A percentile compares a stretch with the other conserved stretches of the same genome.
Evolutionary conservation across 2,888 invertebrate genomes (phyloP).

Genomic region (Hypena proboscidalis): DNA sequence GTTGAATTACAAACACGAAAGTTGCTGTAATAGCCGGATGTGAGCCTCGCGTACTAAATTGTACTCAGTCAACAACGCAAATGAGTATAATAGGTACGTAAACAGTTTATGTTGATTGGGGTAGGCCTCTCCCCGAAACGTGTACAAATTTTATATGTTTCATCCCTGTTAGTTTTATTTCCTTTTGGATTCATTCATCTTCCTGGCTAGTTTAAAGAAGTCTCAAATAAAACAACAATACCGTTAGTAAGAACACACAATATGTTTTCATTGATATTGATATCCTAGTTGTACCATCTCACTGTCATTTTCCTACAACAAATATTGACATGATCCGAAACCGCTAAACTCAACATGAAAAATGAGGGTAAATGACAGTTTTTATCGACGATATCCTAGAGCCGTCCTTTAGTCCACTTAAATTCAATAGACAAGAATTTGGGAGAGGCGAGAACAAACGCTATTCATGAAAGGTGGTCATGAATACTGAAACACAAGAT

Average conservation of each 20-base stretch:
- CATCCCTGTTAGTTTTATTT: too few relatives aligned
- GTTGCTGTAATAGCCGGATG: slow-evolving; percentile 13
- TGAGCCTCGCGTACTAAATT: slow-evolving; percentile 19
- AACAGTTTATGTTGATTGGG: too few relatives aligned
- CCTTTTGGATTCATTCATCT: too few relatives aligned
- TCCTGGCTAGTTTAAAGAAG: too few relatives aligned
- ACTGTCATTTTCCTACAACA: not conserved
- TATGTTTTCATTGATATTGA: too few relatives aligned
- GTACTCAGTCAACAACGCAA: slow-evolving; percentile 14
- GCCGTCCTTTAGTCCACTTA: slow-evolving; percentile 17
- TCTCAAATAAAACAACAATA: too few relatives aligned
- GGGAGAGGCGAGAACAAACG: slow-evolving; percentile 20
- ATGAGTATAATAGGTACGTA: too few relatives aligned
- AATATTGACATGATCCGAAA: not conserved
- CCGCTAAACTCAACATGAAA: slow-evolving; percentile 7
- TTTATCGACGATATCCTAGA: slow-evolving; percentile 30
- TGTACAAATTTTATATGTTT: too few relatives aligned
- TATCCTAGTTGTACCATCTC: not conserved
- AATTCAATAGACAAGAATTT: slow-evolving; percentile 41
- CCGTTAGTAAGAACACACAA: too few relatives aligned
- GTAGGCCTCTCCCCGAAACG: too few relatives aligned
- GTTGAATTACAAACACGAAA: slow-evolving; percentile 23
- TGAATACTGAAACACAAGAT: slow-evolving; percentile 42
- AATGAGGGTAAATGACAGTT: slow-evolving; percentile 22
- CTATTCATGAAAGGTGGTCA: slow-evolving; percentile 29